Evolutionary conservation across 2,113 vertebrate genomes (phyloP), one percentile per base, ranked within the genome.

Genomic region (Corythornis vintsioides): DNA sequence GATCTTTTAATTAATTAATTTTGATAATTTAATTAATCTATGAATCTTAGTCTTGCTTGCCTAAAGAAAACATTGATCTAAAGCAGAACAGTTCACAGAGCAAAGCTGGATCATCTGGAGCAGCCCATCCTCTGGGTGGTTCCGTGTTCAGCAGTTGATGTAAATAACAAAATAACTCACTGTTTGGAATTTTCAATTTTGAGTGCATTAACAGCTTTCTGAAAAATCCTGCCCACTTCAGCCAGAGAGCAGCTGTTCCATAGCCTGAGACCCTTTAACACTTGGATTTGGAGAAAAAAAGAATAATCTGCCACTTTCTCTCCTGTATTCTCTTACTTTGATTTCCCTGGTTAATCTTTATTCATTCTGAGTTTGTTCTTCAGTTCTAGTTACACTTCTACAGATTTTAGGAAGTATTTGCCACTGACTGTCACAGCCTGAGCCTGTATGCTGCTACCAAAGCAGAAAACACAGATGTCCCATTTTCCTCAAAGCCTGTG

Each of bases 151-250:
- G 28, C 2, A 2, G 12, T 92, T 88, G 33, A 9, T 38, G 21
- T 66, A 26, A 86, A 60, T 43, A 66, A 35, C 13, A 63, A 55
- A 84, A 7, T 0, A 0, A 29, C 4, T 78, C 0, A 0, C 42
- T 35, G 2, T 21, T 71, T 38, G 25, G 5, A 10, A 8, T 69
- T 77, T 93, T 56, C 19, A 18, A 1, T 48, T 75, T 67, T 42
- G 43, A 75, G 17, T 24, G 4, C 14, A 20, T 43, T 67, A 65
- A 48, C n/a, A 56, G n/a, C 13, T 87, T 75, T 65, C n/a, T 69
- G 60, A 78, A 45, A 82, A 24, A 31, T 77, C 33, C 18, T 78
- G 56, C 26, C 43, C 18, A 3, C 31, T 77, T 77, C 40, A 88
- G 22, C 31, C 14, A 5, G 5, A 45, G 24, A 56, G 15, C 50